Percentiles rank a stretch among this genome's conserved stretches.
phyloP scores from a whole-genome alignment of 2,113 vertebrate genomes.

The Pholis gunnellus region DNA sequence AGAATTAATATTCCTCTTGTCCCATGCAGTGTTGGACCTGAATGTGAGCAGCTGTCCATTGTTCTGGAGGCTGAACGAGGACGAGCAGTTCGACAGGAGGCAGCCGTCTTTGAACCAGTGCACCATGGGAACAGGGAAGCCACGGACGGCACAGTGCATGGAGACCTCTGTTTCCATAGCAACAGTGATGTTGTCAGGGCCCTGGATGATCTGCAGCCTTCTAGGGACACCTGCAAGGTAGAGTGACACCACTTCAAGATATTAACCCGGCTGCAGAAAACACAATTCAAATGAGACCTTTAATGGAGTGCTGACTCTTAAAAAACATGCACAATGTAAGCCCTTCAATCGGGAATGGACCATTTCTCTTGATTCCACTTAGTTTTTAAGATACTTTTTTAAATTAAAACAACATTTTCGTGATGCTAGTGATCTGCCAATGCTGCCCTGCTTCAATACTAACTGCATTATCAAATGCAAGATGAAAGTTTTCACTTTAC shows the following conservation, averaged over 20 bases:
- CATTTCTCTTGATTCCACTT: not conserved
- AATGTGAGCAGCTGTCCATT: constrained; percentile 84
- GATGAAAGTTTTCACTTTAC: not conserved
- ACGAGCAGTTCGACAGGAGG: constrained; percentile 69
- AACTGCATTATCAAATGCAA: not conserved
- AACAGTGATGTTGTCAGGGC: constrained; percentile 81
- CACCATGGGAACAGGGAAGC: constrained; percentile 82
- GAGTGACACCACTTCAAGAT: not conserved
- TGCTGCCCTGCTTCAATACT: not conserved
- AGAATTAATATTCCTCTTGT: constrained; percentile 52
- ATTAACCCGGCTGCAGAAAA: not conserved
- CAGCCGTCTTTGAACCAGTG: constrained; percentile 85
- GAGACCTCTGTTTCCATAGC: constrained; percentile 73
- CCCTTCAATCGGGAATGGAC: not conserved
- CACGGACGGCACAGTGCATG: constrained; percentile 77
- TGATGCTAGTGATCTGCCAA: not conserved
- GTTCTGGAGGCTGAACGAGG: constrained; percentile 72
- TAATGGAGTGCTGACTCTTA: not conserved
- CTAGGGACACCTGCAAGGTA: constrained; percentile 55
- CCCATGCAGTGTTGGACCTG: constrained; percentile 65
- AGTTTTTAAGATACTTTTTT: not conserved
- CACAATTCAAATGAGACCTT: not conserved
- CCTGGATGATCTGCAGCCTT: constrained; percentile 74
- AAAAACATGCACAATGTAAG: not conserved
- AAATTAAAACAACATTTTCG: not conserved